phyloP scores from a whole-genome alignment of 1,140 invertebrate species.

The Cheumatopsyche charites region DNA sequence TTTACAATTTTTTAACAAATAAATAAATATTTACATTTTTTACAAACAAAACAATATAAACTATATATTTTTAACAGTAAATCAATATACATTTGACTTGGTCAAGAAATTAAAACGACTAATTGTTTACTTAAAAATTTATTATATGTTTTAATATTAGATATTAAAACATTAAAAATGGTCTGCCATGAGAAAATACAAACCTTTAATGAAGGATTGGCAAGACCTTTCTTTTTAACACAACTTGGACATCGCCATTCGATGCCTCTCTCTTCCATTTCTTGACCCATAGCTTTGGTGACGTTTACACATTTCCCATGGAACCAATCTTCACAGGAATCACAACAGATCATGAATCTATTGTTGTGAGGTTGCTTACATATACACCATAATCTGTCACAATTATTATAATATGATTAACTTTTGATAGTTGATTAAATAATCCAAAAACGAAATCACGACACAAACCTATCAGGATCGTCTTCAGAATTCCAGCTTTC shows the following conservation, averaged over 20 bases:
- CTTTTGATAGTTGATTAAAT: neutral
- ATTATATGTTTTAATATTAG: neutral
- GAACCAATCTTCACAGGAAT: constrained; percentile 96
- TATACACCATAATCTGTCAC: constrained; percentile 83
- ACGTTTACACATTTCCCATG: constrained; percentile 96
- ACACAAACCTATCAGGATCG: constrained; percentile 80
- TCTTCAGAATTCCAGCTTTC: constrained; percentile 82
- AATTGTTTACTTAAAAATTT: neutral
- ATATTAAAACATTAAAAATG: neutral
- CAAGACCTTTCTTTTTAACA: constrained; percentile 65
- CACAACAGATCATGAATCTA: constrained; percentile 98
- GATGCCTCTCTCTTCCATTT: constrained; percentile 87
- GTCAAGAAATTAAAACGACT: neutral
- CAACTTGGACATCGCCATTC: constrained; percentile 94
- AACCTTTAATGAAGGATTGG: constrained; percentile 46
- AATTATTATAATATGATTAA: neutral
- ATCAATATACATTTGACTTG: constrained; percentile 3
- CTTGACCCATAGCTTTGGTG: constrained; percentile 85
- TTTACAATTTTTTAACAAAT: no score
- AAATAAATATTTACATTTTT: no score
- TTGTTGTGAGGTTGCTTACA: constrained; percentile 95
- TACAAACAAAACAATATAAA: neutral
- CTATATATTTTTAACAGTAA: neutral
- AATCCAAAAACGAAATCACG: neutral
- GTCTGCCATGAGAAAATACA: neutral